These are phyloP conservation scores for Beris morrisii DNA, from an alignment of 2,888 invertebrate genomes.

Conservation along the genomic window DNA sequence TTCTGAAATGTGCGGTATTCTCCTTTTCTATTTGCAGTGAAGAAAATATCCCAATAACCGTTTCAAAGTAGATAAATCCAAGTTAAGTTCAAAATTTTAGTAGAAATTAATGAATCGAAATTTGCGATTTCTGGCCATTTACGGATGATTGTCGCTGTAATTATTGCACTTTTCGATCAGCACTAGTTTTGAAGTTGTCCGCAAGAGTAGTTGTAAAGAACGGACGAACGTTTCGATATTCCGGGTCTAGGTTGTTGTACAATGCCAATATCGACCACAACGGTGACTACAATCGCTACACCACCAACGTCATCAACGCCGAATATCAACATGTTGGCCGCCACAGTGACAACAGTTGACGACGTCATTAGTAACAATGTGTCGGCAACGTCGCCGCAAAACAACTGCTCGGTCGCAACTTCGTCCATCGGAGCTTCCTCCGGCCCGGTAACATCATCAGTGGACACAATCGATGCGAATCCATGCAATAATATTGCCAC, in stretches of 20 bases:
- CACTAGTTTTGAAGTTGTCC: too few species aligned
- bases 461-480: conserved; percentile 34
- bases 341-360: conserved; percentile 32
- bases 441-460: conserved; percentile 24
- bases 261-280: conserved; percentile 30
- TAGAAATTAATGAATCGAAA: too few species aligned
- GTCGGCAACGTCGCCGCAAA: conserved; percentile 21
- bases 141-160: too few species aligned
- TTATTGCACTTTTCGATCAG: too few species aligned
- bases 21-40: too few species aligned
- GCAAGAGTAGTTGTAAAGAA: too few species aligned
- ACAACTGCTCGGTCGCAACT: conserved; percentile 9
- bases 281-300: conserved; percentile 28
- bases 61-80: too few species aligned
- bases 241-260: not conserved
- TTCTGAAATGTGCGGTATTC: too few species aligned
- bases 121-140: too few species aligned
- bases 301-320: conserved; percentile 21
- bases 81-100: too few species aligned
- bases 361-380: conserved; percentile 34
- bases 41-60: too few species aligned
- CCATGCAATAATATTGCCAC: conserved; percentile 32
- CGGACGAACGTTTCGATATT: too few species aligned
- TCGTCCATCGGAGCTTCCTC: not conserved
- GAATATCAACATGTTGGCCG: conserved; percentile 32